Conservation (phyloP, 2,888 invertebrate species). For the Andrena hattorfiana region DNA sequence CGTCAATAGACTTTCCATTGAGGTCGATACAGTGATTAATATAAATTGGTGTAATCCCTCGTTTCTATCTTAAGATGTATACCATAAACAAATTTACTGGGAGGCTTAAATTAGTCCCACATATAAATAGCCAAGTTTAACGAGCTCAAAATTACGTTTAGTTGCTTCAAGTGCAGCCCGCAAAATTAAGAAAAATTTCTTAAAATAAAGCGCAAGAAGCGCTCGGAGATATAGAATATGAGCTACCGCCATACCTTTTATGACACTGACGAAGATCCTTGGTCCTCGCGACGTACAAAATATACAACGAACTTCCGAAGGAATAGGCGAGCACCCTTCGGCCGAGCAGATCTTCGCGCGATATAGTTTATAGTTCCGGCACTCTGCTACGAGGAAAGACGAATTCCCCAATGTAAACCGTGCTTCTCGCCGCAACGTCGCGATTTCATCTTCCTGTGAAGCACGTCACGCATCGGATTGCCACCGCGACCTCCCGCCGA, state of each 20-base stretch:
- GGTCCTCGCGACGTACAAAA: not conserved
- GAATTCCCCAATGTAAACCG: constrained; percentile 7
- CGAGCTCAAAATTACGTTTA: not conserved
- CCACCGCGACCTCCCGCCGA: not conserved
- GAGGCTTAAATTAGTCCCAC: not conserved
- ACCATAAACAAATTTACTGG: not conserved
- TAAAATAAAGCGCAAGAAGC: not conserved
- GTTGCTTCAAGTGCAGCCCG: not conserved
- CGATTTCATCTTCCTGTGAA: constrained; percentile 41
- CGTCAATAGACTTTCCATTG: not conserved
- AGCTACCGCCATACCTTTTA: constrained; percentile 20
- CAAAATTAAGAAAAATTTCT: not conserved
- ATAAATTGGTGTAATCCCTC: not conserved
- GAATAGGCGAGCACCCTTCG: not conserved
- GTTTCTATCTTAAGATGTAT: not conserved
- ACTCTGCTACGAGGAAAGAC: constrained; percentile 12
- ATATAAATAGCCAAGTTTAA: constrained; percentile 1
- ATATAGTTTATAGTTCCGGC: not conserved
- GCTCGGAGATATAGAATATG: not conserved
- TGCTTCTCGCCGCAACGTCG: constrained; percentile 5
- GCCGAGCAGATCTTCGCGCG: not conserved
- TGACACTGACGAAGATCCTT: not conserved
- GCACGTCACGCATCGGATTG: constrained; percentile 21
- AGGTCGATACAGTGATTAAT: not conserved
- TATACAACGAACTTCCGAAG: not conserved